phyloP scores from a whole-genome alignment of 2,797 vertebrate genomes.

The Pyrocephalus nanus region DNA sequence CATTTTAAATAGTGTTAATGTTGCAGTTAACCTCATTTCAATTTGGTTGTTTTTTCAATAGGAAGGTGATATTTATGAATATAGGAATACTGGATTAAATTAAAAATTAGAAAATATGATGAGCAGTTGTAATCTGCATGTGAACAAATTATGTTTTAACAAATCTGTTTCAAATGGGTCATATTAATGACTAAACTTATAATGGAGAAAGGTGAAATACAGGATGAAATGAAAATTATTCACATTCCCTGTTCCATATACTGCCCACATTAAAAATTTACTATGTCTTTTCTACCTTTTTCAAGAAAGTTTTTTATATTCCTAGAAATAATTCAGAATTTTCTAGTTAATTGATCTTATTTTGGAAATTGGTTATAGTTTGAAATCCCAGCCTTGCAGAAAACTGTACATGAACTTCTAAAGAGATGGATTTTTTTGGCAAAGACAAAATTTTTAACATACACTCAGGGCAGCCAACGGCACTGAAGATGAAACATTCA shows the following conservation, averaged over 20 bases:
- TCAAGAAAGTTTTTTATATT: background rate
- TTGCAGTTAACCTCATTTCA: background rate
- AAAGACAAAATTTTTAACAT: background rate
- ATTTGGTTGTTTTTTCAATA: background rate
- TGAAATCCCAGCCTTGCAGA: background rate
- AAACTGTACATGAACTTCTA: background rate
- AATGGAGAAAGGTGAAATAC: background rate
- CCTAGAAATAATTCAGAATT: background rate
- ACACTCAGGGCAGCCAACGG: fast-evolving
- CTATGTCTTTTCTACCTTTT: fast-evolving
- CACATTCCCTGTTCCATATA: background rate
- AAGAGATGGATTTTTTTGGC: background rate
- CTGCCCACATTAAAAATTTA: background rate
- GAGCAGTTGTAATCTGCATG: background rate
- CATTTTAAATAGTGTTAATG: constrained; percentile 23
- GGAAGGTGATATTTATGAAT: background rate
- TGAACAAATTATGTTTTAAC: background rate
- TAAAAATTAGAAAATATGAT: background rate
- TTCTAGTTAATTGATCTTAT: background rate
- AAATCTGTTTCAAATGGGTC: background rate
- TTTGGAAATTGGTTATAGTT: background rate
- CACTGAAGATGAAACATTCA: background rate
- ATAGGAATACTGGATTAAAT: background rate
- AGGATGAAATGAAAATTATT: background rate
- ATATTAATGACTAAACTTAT: background rate